Percentiles rank a stretch among this genome's conserved stretches.
phyloP scores from a whole-genome alignment of 2,888 invertebrate genomes.

The Monopis laevigella region DNA sequence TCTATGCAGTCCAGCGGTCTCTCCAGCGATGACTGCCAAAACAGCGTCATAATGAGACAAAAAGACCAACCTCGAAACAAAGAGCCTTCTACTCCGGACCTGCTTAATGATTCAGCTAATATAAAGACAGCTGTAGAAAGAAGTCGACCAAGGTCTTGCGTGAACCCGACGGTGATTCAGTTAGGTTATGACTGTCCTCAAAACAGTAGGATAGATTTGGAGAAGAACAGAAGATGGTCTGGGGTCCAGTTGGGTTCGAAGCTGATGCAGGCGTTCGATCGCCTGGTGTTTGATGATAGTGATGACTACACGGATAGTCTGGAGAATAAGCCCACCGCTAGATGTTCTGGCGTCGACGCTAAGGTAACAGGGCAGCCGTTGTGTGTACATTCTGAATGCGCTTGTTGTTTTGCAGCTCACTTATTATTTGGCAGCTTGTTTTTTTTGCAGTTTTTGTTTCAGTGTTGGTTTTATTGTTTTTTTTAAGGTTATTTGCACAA shows the following conservation, averaged over 20 bases:
- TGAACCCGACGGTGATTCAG: conserved; percentile 63
- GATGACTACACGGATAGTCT: conserved; percentile 81
- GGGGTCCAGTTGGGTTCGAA: conserved; percentile 76
- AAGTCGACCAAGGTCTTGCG: conserved; percentile 75
- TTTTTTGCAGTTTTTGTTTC: conserved; percentile 24
- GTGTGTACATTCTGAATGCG: conserved; percentile 29
- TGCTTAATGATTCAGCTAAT: conserved; percentile 65
- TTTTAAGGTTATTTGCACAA: not conserved
- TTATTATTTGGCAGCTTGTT: no score
- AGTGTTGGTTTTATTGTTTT: conserved; percentile 22
- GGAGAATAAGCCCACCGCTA: conserved; percentile 62
- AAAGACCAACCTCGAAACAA: conserved; percentile 51
- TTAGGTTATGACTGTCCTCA: conserved; percentile 60
- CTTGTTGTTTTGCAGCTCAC: conserved; percentile 25
- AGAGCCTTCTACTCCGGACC: conserved; percentile 67
- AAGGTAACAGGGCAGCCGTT: conserved; percentile 52
- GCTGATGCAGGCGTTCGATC: conserved; percentile 77
- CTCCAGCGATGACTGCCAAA: conserved; percentile 63
- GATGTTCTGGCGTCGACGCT: conserved; percentile 58
- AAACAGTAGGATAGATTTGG: conserved; percentile 54
- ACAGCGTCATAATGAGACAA: conserved; percentile 59
- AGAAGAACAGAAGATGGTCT: conserved; percentile 75
- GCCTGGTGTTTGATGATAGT: conserved; percentile 72
- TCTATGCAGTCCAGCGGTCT: conserved; percentile 67
- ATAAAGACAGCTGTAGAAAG: conserved; percentile 59